Conservation (phyloP, 2,888 invertebrate genomes). For the Pristionchus mayeri region DNA sequence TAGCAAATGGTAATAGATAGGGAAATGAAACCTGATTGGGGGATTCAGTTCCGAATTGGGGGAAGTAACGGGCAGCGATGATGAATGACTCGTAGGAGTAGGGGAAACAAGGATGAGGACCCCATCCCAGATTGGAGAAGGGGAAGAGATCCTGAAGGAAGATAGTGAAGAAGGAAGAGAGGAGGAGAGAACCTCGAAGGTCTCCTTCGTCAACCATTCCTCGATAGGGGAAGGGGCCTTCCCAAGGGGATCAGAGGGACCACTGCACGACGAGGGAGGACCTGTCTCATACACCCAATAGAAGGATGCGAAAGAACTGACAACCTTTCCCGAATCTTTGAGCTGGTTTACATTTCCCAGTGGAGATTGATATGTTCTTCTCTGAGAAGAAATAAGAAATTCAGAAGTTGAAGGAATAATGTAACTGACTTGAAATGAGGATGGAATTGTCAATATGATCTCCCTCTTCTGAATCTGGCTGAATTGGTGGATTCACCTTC, state of each 20-base stretch:
- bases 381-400: neutral
- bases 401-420: neutral
- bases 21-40: constrained; percentile 58
- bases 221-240: constrained; percentile 61
- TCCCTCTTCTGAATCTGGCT: constrained; percentile 1
- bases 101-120: constrained; percentile 67
- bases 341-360: neutral
- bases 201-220: constrained; percentile 67
- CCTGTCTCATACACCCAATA: too few species aligned
- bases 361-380: neutral
- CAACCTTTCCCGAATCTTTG: neutral
- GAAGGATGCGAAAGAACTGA: too few species aligned
- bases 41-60: constrained; percentile 66
- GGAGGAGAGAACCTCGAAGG: constrained; percentile 60
- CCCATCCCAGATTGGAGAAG: constrained; percentile 72
- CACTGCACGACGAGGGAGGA: neutral
- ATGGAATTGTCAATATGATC: constrained; percentile 18
- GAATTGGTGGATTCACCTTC: neutral
- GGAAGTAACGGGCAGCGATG: constrained; percentile 71
- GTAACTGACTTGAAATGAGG: neutral
- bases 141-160: constrained; percentile 67
- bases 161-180: neutral
- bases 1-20: too few species aligned
- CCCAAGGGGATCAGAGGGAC: constrained; percentile 67
- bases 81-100: constrained; percentile 72